Conservation (phyloP, 1,140 invertebrate genomes). For the Argopecten irradians region DNA sequence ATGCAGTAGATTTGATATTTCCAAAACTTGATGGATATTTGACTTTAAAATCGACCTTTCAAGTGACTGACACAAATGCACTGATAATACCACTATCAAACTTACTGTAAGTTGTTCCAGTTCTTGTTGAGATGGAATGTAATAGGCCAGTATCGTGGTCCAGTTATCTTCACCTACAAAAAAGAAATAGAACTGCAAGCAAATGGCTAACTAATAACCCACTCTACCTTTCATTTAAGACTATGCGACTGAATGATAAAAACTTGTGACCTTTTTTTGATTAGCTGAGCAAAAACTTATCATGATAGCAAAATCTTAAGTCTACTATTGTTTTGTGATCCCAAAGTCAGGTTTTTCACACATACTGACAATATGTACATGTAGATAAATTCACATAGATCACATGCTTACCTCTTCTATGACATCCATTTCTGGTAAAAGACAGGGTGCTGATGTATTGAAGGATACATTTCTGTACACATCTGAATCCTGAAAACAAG, state of each 20-base stretch:
- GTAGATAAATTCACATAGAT: too few species aligned
- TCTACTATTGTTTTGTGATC: too few species aligned
- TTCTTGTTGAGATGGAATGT: slow-evolving; percentile 88
- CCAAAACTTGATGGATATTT: neutral
- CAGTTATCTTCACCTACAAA: slow-evolving; percentile 83
- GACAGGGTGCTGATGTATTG: slow-evolving; percentile 84
- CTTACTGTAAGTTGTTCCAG: slow-evolving; percentile 87
- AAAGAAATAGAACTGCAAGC: too few species aligned
- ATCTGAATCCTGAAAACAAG: slow-evolving; percentile 78
- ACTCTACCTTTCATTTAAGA: too few species aligned
- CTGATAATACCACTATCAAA: neutral
- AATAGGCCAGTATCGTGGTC: slow-evolving; percentile 92
- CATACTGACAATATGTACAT: neutral
- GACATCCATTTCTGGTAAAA: slow-evolving; percentile 88
- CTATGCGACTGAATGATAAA: too few species aligned
- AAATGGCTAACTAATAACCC: too few species aligned
- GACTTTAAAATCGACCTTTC: slow-evolving; percentile 34
- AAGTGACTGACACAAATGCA: slow-evolving; percentile 64
- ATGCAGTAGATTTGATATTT: neutral
- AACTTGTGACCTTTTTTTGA: too few species aligned
- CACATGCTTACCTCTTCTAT: slow-evolving; percentile 83
- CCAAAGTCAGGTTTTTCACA: too few species aligned
- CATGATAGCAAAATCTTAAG: too few species aligned
- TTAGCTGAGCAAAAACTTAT: too few species aligned
- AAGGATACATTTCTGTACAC: slow-evolving; percentile 79